Evolutionary conservation across 2,113 vertebrate species (phyloP).

Genomic region (Sylvia atricapilla): DNA sequence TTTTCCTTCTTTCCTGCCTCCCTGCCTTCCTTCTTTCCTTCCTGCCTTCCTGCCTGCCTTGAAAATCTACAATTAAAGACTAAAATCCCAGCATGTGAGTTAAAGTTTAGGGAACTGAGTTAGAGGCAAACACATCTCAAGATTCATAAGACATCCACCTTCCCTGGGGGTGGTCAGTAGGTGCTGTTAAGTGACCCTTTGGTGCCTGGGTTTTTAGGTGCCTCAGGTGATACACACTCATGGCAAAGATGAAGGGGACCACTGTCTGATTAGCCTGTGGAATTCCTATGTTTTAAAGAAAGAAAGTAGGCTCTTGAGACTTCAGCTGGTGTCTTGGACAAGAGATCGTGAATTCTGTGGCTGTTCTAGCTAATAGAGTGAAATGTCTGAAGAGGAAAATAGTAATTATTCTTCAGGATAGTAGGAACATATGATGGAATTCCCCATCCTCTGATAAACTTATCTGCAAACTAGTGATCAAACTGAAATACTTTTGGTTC

Average conservation of each 20-base stretch:
- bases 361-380: not conserved
- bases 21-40: too few relatives aligned
- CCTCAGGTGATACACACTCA: not conserved
- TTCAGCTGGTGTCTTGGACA: not conserved
- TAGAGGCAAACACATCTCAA: not conserved
- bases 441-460: slow-evolving; percentile 35
- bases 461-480: slow-evolving; percentile 45
- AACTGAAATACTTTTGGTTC: slow-evolving; percentile 54
- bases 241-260: not conserved
- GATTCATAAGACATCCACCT: accelerated
- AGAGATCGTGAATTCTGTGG: not conserved
- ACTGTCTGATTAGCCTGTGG: not conserved
- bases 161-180: not conserved
- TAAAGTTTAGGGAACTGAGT: not conserved
- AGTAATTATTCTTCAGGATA: slow-evolving; percentile 10
- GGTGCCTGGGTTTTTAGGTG: not conserved
- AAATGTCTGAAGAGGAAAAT: not conserved
- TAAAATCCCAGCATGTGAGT: not conserved
- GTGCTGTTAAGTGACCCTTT: not conserved
- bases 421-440: slow-evolving; percentile 31
- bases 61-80: not conserved
- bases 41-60: too few relatives aligned
- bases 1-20: too few relatives aligned
- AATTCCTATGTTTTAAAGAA: not conserved
- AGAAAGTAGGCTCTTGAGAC: not conserved